phyloP scores from a whole-genome alignment of 2,797 vertebrate species.

The Trachurus trachurus region DNA sequence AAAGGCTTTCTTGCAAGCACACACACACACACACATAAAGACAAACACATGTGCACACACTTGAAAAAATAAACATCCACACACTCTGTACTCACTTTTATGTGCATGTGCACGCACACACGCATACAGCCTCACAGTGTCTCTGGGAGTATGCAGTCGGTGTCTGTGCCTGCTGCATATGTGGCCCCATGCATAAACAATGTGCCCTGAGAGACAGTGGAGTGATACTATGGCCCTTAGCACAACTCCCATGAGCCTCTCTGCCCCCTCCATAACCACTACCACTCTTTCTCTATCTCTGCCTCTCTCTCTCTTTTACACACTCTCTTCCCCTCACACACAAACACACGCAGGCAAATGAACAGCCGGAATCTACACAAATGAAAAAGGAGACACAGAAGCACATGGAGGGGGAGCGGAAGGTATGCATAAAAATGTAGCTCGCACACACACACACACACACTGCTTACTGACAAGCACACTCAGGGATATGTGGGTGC shows the following conservation, averaged over 20 bases:
- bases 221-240: constrained; percentile 84
- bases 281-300: constrained; percentile 34
- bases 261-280: constrained; percentile 74
- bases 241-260: constrained; percentile 81
- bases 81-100: constrained; percentile 37
- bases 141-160: constrained; percentile 76
- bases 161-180: constrained; percentile 76
- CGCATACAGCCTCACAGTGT: constrained; percentile 63
- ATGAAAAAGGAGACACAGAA: constrained; percentile 43
- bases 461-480: constrained; percentile 12
- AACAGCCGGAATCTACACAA: constrained; percentile 52
- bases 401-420: constrained; percentile 19
- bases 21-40: constrained; percentile 4
- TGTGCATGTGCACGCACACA: constrained; percentile 36
- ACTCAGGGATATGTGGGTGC: constrained; percentile 19
- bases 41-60: constrained; percentile 9
- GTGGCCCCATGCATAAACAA: constrained; percentile 86
- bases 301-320: constrained; percentile 3
- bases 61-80: constrained; percentile 30
- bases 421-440: constrained; percentile 47
- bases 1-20: neutral
- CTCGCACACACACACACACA: constrained; percentile 5
- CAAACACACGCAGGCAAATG: constrained; percentile 34
- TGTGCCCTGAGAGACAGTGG: constrained; percentile 82
- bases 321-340: constrained; percentile 4